Percentiles rank a stretch among this genome's conserved stretches.
Evolutionary conservation across 2,113 vertebrate species (phyloP).

Genomic region (Caloenas nicobarica): DNA sequence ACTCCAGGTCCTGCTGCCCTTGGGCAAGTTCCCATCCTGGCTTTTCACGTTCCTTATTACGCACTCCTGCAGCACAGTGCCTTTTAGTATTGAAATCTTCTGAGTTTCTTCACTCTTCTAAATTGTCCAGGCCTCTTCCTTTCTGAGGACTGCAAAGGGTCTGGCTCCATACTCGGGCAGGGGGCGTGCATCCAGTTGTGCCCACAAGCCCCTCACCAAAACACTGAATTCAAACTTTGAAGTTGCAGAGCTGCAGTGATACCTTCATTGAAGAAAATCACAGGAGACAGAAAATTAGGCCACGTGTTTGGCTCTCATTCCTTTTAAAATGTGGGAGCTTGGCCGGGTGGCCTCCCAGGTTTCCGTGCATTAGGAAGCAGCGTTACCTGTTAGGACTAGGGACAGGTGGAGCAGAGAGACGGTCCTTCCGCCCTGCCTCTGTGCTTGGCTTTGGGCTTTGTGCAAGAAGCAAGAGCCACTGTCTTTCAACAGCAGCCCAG

Average conservation of each 20-base stretch:
- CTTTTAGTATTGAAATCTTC: not conserved
- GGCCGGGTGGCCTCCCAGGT: not conserved
- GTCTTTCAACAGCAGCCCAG: not conserved
- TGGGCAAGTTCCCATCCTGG: not conserved
- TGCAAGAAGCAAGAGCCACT: not conserved
- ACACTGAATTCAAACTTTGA: not conserved
- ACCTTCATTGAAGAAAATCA: not conserved
- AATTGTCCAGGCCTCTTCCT: not conserved
- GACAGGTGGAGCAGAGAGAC: not conserved
- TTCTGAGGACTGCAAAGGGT: not conserved
- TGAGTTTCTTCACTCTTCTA: not conserved
- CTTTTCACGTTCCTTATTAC: not conserved
- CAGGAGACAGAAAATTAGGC: not conserved
- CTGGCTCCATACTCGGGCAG: not conserved
- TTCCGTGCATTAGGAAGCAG: too few relatives aligned
- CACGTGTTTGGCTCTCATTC: not conserved
- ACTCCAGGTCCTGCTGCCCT: not conserved
- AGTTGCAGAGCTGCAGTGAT: not conserved
- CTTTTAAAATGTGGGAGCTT: too few relatives aligned
- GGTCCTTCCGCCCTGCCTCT: not conserved
- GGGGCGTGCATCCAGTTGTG: too few relatives aligned
- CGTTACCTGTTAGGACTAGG: not conserved
- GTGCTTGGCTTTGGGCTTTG: not conserved
- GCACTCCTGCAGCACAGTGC: not conserved
- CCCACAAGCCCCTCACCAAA: not conserved